Conservation (phyloP, 2,888 invertebrate genomes). For the Lycaena phlaeas region DNA sequence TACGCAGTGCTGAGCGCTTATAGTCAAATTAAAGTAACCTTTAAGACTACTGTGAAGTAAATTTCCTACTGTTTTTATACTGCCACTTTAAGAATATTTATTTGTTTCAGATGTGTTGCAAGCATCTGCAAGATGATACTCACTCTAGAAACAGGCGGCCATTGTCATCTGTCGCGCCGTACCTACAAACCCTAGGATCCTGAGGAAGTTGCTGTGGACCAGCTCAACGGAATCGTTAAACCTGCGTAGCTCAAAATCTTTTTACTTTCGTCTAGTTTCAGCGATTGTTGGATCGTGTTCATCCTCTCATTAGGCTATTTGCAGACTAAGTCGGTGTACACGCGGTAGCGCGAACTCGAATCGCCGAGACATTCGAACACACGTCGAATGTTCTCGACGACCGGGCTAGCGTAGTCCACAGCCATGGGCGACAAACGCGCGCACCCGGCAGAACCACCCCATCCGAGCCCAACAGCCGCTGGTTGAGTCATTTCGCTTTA, state of each 20-base stretch:
- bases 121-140: too few relatives aligned
- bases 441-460: constrained; percentile 31
- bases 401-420: constrained; percentile 50
- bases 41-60: too few relatives aligned
- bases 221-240: constrained; percentile 18
- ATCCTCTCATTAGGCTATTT: constrained; percentile 10
- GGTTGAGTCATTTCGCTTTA: constrained; percentile 49
- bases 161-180: too few relatives aligned
- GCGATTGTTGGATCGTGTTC: constrained; percentile 25
- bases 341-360: constrained; percentile 41
- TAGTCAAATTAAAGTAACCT: too few relatives aligned
- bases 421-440: constrained; percentile 55
- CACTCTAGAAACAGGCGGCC: too few relatives aligned
- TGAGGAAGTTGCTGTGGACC: background rate
- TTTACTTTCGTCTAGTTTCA: constrained; percentile 13
- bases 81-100: too few relatives aligned
- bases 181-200: too few relatives aligned
- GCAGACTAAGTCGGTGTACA: constrained; percentile 32
- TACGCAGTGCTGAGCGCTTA: too few relatives aligned
- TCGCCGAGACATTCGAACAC: constrained; percentile 30
- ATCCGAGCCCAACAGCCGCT: constrained; percentile 12
- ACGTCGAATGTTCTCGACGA: constrained; percentile 30
- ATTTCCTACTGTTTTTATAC: too few relatives aligned
- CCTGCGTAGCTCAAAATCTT: constrained; percentile 22
- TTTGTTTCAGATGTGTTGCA: too few relatives aligned